Base-by-base conservation (phyloP, 2,888 invertebrate genomes). In the Drosophila neotestacea region DNA sequence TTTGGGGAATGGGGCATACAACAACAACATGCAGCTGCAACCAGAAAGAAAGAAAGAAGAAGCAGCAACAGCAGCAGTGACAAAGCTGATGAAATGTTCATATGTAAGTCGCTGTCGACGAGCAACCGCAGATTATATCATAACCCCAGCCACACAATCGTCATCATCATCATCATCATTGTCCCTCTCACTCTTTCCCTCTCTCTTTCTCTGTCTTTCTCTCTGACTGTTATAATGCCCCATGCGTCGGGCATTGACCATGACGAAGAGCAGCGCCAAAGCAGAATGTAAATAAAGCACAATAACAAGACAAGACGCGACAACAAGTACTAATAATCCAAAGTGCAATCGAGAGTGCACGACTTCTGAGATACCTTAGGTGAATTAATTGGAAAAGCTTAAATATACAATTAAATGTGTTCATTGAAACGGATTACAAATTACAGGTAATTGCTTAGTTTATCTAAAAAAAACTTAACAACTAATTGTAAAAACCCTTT, bases 181-280 rank as follows among this genome's bases (percentile, higher is more conserved):
- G 41, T 32, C 22, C 48, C 30, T 22, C 36, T 27, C 27, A 32
- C 55, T 42, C 39, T 6, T 52, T 34, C 16, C 51, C 64, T 39
- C 59, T 46, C 44, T n/a, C n/a, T 10, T 34, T 16, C 38, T 13
- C 42, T 42, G 22, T 51, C 41, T 30, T 27, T 32, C 48, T 9
- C 10, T 5, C 46, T 56, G 64, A 36, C 67, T 59, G 62, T 55
- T 81, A 81, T 87, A 85, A 85, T 88, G 83, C 88, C 85, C 81
- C 81, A 76, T 85, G 88, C 88, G 88, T 82, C 86, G 84, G 92
- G 89, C 91, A 91, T 91, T 91, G 91, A 91, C 92, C 91, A 91
- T 91, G 91, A 89, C 88, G 84, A 82, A 75, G 67, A 89, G 89
- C 81, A 72, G 76, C 76, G 70, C 55, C 64, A 80, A 85, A 87